Evolutionary conservation across 1,140 invertebrate species (phyloP).

Genomic region (Dolichoris vasculosae): DNA sequence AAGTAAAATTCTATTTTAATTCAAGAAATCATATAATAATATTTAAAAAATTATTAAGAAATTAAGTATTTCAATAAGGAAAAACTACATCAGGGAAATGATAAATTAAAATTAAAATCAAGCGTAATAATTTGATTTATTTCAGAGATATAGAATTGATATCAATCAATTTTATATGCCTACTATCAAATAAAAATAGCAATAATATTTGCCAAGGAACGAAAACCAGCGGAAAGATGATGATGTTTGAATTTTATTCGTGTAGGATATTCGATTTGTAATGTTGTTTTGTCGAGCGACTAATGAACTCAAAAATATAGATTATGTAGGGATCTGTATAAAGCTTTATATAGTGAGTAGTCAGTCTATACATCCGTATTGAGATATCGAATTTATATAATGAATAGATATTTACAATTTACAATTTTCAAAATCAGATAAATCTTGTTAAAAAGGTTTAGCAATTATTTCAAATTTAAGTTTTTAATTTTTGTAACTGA

Average conservation of each 20-base stretch:
- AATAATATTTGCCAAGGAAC: no score
- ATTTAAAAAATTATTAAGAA: background rate
- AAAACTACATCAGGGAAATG: background rate
- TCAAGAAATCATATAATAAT: background rate
- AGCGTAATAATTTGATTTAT: background rate
- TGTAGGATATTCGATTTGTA: slow-evolving; percentile 31
- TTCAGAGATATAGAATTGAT: no score
- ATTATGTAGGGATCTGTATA: background rate
- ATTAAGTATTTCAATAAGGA: background rate
- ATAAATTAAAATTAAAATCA: background rate
- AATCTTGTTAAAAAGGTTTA: no score
- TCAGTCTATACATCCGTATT: background rate
- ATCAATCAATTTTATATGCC: no score
- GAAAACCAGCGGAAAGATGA: background rate
- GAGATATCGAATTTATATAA: slow-evolving; percentile 9
- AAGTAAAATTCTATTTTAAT: slow-evolving; percentile 1
- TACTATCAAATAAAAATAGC: no score
- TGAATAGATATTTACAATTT: background rate
- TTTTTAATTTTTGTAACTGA: no score
- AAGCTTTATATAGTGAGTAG: background rate
- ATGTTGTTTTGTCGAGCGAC: slow-evolving; percentile 1
- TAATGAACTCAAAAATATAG: slow-evolving; percentile 40
- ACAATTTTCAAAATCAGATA: background rate
- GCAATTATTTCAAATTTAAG: no score
- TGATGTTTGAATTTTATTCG: slow-evolving; percentile 13